These are phyloP conservation scores for Patagioenas fasciata DNA, from an alignment of 2,113 vertebrate genomes.

Conservation along the genomic window DNA sequence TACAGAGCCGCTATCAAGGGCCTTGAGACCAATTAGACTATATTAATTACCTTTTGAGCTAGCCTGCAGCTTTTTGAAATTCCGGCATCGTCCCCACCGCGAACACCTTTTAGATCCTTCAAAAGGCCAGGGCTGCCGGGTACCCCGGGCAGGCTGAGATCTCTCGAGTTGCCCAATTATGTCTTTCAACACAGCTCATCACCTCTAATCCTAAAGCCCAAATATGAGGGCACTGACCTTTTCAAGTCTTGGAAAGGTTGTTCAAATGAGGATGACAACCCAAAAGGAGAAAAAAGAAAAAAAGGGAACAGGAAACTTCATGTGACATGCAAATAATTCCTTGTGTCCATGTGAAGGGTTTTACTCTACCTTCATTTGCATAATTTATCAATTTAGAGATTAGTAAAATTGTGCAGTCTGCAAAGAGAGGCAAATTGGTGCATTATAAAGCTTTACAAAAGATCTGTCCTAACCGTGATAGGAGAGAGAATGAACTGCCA, in stretches of 20 bases:
- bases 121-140: not conserved
- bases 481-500: not conserved
- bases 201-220: constrained; percentile 10
- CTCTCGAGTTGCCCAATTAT: not conserved
- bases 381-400: constrained; percentile 30
- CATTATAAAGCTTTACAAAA: not conserved
- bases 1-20: not conserved
- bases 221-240: constrained; percentile 29
- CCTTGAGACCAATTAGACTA: constrained; percentile 42
- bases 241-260: constrained; percentile 28
- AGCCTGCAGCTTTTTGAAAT: constrained; percentile 41
- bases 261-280: constrained; percentile 25
- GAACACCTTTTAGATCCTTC: constrained; percentile 28
- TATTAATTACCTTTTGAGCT: constrained; percentile 51
- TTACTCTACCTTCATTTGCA: not conserved
- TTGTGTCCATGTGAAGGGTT: accelerated
- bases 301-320: not conserved
- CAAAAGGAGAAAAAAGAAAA: not conserved
- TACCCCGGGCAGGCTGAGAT: not conserved
- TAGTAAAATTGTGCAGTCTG: not conserved
- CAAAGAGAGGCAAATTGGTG: not conserved
- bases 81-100: not conserved
- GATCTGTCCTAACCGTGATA: not conserved
- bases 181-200: constrained; percentile 37
- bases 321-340: not conserved